Conservation (phyloP, 2,113 vertebrate genomes). For the Tragelaphus imberbis region DNA sequence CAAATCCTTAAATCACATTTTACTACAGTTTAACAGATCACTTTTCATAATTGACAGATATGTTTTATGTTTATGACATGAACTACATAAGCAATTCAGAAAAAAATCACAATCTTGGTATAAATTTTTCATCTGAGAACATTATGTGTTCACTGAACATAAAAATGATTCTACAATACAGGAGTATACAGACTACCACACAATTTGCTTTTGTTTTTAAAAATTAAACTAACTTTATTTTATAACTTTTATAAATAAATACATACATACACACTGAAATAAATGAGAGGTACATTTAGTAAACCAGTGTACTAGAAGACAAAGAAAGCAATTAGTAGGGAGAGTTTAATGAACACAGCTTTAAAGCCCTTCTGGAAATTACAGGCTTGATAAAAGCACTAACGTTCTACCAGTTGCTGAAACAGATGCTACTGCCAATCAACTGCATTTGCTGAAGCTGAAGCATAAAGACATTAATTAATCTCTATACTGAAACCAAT, state of each 20-base stretch:
- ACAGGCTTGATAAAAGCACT: constrained; percentile 65
- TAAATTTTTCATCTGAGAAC: background rate
- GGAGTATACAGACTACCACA: background rate
- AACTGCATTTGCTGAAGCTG: constrained; percentile 78
- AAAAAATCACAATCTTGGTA: constrained; percentile 27
- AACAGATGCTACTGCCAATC: constrained; percentile 91
- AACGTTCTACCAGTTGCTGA: constrained; percentile 81
- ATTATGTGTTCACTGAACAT: background rate
- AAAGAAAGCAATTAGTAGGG: constrained; percentile 55
- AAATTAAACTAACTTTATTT: constrained; percentile 28
- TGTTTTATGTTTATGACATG: background rate
- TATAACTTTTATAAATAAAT: constrained; percentile 4
- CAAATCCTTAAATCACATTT: background rate
- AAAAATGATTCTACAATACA: background rate
- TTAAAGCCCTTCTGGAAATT: constrained; percentile 81
- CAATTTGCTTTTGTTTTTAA: background rate
- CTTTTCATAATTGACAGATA: background rate
- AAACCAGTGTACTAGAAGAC: background rate
- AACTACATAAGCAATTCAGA: background rate
- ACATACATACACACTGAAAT: background rate
- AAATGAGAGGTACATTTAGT: background rate
- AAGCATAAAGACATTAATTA: constrained; percentile 81
- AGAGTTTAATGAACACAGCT: constrained; percentile 71
- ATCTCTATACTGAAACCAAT: constrained; percentile 77
- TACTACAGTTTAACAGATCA: background rate